phyloP scores from a whole-genome alignment of 2,113 vertebrate genomes.

The Nesoenas mayeri region DNA sequence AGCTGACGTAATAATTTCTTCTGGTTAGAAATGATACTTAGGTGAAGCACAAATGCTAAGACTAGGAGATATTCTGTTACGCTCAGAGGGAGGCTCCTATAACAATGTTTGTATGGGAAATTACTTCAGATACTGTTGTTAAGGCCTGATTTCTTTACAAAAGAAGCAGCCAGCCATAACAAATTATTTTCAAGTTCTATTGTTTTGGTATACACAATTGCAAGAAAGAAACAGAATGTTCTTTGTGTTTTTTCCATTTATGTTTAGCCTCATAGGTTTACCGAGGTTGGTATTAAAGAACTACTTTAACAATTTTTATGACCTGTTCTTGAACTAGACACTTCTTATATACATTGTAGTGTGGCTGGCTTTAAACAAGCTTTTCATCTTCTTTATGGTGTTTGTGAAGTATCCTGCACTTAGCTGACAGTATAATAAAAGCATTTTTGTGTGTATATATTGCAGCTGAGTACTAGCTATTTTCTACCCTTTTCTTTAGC shows the following conservation, averaged over 20 bases:
- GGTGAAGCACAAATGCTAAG: not conserved
- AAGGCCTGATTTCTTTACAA: conserved; percentile 57
- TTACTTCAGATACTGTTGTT: conserved; percentile 43
- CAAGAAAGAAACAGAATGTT: conserved; percentile 46
- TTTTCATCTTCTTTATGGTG: conserved; percentile 12
- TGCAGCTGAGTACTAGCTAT: not conserved
- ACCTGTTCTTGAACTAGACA: not conserved
- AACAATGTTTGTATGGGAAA: conserved; percentile 25
- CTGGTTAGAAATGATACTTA: not conserved
- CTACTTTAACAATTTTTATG: not conserved
- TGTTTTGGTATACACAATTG: conserved; percentile 46
- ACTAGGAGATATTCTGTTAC: not conserved
- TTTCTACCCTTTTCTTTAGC: not conserved
- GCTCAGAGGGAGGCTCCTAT: not conserved
- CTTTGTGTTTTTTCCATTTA: conserved; percentile 46
- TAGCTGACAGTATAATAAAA: not conserved
- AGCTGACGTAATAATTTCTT: not conserved
- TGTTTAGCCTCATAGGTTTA: conserved; percentile 30
- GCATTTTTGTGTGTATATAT: not conserved
- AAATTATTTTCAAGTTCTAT: conserved; percentile 59
- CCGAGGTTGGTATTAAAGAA: not conserved
- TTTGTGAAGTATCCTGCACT: not conserved
- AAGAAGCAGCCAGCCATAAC: conserved; percentile 60
- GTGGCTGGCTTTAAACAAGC: not conserved
- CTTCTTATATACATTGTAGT: not conserved